Conservation (phyloP, 1,140 invertebrate genomes). For the Colletes latitarsis region DNA sequence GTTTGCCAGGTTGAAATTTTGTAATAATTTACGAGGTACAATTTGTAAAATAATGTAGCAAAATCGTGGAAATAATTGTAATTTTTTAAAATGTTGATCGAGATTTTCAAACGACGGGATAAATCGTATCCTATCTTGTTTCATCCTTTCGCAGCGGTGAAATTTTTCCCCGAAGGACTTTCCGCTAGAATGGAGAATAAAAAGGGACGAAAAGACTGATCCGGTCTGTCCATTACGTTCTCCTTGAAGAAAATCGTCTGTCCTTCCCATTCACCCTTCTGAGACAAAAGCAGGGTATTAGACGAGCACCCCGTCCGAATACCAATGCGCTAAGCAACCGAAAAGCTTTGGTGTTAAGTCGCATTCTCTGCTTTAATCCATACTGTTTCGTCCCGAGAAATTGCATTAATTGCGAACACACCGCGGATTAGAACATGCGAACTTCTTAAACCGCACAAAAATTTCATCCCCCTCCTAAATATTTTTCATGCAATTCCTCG, state of each 20-base stretch:
- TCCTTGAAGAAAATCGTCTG: constrained; percentile 54
- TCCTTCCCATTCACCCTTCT: constrained; percentile 23
- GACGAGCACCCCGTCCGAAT: constrained; percentile 64
- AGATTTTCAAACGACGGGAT: background rate
- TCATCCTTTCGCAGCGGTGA: background rate
- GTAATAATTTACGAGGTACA: background rate
- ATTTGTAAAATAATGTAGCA: background rate
- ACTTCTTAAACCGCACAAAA: background rate
- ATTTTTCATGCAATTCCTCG: background rate
- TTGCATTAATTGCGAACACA: constrained; percentile 5
- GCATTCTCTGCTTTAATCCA: constrained; percentile 25
- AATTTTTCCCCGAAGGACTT: constrained; percentile 9
- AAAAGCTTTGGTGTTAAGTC: constrained; percentile 45
- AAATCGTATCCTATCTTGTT: background rate
- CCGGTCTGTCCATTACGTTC: constrained; percentile 59
- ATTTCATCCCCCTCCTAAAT: background rate
- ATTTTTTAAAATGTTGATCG: background rate
- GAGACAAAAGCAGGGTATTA: constrained; percentile 74
- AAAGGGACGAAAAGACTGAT: constrained; percentile 16
- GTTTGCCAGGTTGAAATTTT: background rate
- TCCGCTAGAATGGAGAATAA: background rate
- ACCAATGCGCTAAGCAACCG: constrained; percentile 61
- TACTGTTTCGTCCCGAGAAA: background rate
- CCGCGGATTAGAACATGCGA: background rate
- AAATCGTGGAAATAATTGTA: background rate